Evolutionary conservation across 1,140 invertebrate species (phyloP).

Genomic region (Eumaeus atala): DNA sequence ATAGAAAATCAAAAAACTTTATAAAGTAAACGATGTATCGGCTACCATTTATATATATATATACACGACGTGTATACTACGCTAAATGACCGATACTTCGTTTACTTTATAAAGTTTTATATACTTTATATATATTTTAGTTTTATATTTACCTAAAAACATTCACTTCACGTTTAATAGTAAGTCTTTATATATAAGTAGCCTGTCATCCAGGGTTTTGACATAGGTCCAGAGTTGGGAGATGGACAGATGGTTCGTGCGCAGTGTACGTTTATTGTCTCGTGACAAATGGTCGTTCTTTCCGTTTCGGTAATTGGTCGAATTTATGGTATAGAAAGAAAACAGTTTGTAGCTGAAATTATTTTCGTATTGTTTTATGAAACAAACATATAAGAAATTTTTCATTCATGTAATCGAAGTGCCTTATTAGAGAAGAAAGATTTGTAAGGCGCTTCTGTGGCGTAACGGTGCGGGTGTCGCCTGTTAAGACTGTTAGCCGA

Average conservation of each 20-base stretch:
- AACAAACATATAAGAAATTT: too few relatives aligned
- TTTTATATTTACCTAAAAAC: not conserved
- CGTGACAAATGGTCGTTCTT: slow-evolving; percentile 47
- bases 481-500: too few relatives aligned
- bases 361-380: too few relatives aligned
- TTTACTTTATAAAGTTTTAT: not conserved
- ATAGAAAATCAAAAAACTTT: too few relatives aligned
- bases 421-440: too few relatives aligned
- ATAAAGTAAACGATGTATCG: too few relatives aligned
- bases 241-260: slow-evolving; percentile 42
- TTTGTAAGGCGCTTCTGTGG: too few relatives aligned
- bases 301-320: slow-evolving; percentile 41
- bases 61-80: too few relatives aligned
- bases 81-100: too few relatives aligned
- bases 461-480: too few relatives aligned
- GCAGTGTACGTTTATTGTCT: slow-evolving; percentile 35
- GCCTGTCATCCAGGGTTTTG: slow-evolving; percentile 44
- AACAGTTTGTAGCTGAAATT: slow-evolving; percentile 12
- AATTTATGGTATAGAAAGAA: slow-evolving; percentile 41
- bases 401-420: too few relatives aligned
- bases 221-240: slow-evolving; percentile 40
- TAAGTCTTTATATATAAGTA: slow-evolving; percentile 6
- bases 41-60: too few relatives aligned
- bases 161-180: not conserved
- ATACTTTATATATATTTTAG: not conserved